phyloP scores from a whole-genome alignment of 2,797 vertebrate genomes.

The Platalea minor region DNA sequence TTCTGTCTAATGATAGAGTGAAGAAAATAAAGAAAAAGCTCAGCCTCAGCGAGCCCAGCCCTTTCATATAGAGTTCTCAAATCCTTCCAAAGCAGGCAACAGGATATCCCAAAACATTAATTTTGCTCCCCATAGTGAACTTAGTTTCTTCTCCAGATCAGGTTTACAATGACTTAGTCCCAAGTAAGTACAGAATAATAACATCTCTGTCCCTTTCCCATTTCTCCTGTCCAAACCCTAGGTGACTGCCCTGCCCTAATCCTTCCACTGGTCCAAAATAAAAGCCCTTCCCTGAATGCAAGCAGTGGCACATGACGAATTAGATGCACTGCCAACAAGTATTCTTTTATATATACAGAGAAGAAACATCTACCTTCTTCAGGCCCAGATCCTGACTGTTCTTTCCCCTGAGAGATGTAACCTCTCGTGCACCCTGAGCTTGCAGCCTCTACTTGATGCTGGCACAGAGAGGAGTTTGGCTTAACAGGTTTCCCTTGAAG shows the following conservation, averaged over 20 bases:
- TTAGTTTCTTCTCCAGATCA: neutral
- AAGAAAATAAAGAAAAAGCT: neutral
- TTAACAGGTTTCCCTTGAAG: neutral
- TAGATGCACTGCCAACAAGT: neutral
- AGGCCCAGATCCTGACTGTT: neutral
- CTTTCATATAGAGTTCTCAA: neutral
- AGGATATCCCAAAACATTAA: neutral
- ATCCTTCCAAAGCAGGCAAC: neutral
- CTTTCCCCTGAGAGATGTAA: neutral
- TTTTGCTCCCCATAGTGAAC: neutral
- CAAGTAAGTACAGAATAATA: neutral
- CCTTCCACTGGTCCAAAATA: neutral
- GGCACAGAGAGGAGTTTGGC: neutral
- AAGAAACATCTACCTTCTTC: neutral
- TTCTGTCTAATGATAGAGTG: neutral
- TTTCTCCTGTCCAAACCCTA: neutral
- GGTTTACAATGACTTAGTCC: neutral
- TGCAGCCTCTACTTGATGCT: neutral
- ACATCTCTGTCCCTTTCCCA: neutral
- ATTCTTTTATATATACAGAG: neutral
- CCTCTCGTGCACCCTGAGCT: neutral
- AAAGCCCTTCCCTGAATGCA: neutral
- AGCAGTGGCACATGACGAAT: neutral
- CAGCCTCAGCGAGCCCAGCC: neutral
- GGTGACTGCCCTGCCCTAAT: neutral